Evolutionary conservation across 1,140 invertebrate genomes (phyloP), one percentile per base, ranked within the genome.

Genomic region (Diabrotica virgifera): DNA sequence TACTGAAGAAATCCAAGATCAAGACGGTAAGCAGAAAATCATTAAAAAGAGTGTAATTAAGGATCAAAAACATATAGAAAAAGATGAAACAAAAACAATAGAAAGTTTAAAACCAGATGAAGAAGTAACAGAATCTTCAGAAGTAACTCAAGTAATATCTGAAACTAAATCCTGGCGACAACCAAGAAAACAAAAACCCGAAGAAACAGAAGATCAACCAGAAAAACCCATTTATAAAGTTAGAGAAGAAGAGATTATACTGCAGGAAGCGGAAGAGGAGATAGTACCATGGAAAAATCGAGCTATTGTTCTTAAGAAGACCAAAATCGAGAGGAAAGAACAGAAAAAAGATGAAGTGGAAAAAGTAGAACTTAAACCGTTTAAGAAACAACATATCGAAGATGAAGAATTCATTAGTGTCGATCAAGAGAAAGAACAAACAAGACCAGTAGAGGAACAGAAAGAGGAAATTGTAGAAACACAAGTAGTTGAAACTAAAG

Each of bases 381-480:
- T 37, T 5, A 38, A n/a, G 12, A 13, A 38, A 3, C 36, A 59
- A 13, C 62, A 64, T 12, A 12, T 57, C 5, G 54, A 62, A 59
- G 66, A 68, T 38, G 64, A 59, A 36, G 60, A 57, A 54, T 9
- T 65, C 24, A n/a, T 64, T 37, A 46, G 8, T 10, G 40, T 61
- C 6, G 51, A 59, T 46, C 11, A 38, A 13, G 53, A 62, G 37
- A 38, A 55, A 35, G 53, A 24, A 10, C 5, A 1, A 46, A n/a
- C 8, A 46, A 0, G 77, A 76, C n/a, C 78, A 77, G 10, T 65
- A 78, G 8, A 82, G 80, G 58, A 77, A 13, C 85, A 85, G 82
- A 85, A 79, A 37, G 80, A 86, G 71, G 84, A 87, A 76, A 78
- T n/a, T 36, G 36, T 76, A 12, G 52, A 60, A 67, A 59, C 40